Evolutionary conservation across 2,797 vertebrate genomes (phyloP).

Genomic region (Phoxinus dragarum): DNA sequence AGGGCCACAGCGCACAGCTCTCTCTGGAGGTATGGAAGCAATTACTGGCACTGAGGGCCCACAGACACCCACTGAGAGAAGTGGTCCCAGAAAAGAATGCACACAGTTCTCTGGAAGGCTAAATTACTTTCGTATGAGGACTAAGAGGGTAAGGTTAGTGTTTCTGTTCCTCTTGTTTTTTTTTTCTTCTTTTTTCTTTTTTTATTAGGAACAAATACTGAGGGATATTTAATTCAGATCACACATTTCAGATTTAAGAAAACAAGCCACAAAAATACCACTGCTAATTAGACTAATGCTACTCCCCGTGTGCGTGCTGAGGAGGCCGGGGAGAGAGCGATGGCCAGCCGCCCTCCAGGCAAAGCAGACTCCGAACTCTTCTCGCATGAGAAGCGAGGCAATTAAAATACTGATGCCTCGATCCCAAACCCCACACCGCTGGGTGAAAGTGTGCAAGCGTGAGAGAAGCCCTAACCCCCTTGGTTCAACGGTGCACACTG

Average conservation of each 20-base stretch:
- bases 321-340: constrained; percentile 34
- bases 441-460: constrained; percentile 42
- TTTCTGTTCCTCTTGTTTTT: constrained; percentile 63
- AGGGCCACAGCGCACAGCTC: constrained; percentile 52
- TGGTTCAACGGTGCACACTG: constrained; percentile 41
- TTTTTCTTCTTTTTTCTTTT: constrained; percentile 67
- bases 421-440: constrained; percentile 45
- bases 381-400: constrained; percentile 55
- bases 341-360: constrained; percentile 46
- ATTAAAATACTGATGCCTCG: constrained; percentile 57
- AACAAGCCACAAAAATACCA: constrained; percentile 81
- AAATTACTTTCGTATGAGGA: constrained; percentile 91
- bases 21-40: constrained; percentile 88
- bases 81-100: constrained; percentile 84
- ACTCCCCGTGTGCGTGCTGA: constrained; percentile 60
- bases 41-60: constrained; percentile 88
- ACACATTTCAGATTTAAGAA: constrained; percentile 84
- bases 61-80: constrained; percentile 86
- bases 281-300: constrained; percentile 75
- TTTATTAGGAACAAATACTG: constrained; percentile 81
- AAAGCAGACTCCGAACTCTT: constrained; percentile 45
- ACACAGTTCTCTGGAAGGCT: constrained; percentile 80
- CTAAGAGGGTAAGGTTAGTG: constrained; percentile 83
- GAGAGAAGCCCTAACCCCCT: constrained; percentile 36
- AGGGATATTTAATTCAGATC: constrained; percentile 85